phyloP scores from a whole-genome alignment of 2,888 invertebrate species.

The Dryadula phaetusa region DNA sequence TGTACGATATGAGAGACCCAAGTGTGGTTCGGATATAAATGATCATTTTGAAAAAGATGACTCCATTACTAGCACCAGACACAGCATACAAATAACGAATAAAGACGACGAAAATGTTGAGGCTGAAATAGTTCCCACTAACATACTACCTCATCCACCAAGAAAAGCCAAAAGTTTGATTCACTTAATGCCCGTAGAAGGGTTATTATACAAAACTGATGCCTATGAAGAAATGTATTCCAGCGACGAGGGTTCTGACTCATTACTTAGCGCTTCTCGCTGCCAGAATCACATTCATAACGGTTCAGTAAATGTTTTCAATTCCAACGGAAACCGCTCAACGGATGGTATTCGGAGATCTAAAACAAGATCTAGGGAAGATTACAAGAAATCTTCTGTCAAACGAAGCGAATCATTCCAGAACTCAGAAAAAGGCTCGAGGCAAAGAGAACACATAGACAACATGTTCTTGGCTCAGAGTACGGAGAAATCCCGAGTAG shows the following conservation, averaged over 20 bases:
- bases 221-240: slow-evolving; percentile 85
- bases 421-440: slow-evolving; percentile 73
- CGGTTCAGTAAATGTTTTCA: slow-evolving; percentile 67
- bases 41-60: slow-evolving; percentile 72
- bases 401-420: slow-evolving; percentile 82
- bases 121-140: slow-evolving; percentile 90
- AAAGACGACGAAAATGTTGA: slow-evolving; percentile 81
- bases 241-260: slow-evolving; percentile 89
- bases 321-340: slow-evolving; percentile 82
- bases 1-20: slow-evolving; percentile 71
- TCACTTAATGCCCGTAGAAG: slow-evolving; percentile 87
- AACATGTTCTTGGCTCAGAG: slow-evolving; percentile 82
- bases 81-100: slow-evolving; percentile 78
- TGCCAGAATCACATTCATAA: slow-evolving; percentile 71
- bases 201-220: slow-evolving; percentile 81
- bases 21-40: slow-evolving; percentile 71
- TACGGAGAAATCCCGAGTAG: slow-evolving; percentile 72
- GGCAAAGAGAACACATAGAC: slow-evolving; percentile 82
- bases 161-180: slow-evolving; percentile 89
- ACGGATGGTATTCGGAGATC: slow-evolving; percentile 61
- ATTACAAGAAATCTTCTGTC: slow-evolving; percentile 63
- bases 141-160: slow-evolving; percentile 92
- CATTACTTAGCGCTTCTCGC: slow-evolving; percentile 86
- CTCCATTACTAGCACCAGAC: slow-evolving; percentile 81
- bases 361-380: slow-evolving; percentile 72